These are phyloP conservation scores for Pomatorhinus ruficollis DNA, from an alignment of 2,113 vertebrate species.

Conservation along the genomic window DNA sequence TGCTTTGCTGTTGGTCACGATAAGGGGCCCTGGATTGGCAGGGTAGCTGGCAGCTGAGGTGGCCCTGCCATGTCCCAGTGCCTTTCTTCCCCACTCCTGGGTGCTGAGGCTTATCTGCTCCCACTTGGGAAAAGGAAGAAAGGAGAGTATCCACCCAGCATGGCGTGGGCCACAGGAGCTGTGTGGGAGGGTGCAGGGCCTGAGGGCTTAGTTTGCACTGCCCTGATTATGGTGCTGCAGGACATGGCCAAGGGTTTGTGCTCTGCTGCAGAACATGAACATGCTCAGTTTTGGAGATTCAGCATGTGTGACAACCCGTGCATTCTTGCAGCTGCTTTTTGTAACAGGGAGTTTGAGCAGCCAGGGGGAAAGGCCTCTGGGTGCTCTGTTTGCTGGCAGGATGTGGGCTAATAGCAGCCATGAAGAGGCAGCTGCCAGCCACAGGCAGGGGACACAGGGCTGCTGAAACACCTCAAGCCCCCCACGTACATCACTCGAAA, in stretches of 20 bases:
- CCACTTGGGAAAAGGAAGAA: not conserved
- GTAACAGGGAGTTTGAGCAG: not conserved
- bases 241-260: not conserved
- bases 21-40: not conserved
- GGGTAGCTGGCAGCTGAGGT: not conserved
- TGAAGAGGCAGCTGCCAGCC: not conserved
- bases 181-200: not conserved
- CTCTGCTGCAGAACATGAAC: rapidly evolving
- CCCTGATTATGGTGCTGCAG: not conserved
- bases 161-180: rapidly evolving
- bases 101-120: not conserved
- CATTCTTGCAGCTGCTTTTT: not conserved
- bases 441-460: not conserved
- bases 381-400: not conserved
- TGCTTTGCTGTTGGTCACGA: rapidly evolving
- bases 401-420: not conserved
- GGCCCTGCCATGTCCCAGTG: rapidly evolving
- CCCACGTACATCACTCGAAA: rapidly evolving
- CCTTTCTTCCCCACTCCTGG: not conserved
- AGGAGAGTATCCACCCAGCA: not conserved
- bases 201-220: not conserved
- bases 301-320: not conserved
- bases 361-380: not conserved
- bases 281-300: rapidly evolving
- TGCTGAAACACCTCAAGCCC: not conserved